Evolutionary conservation across 2,797 vertebrate genomes (phyloP), one percentile per base, ranked within the genome.

Genomic region (Cynopterus sphinx): DNA sequence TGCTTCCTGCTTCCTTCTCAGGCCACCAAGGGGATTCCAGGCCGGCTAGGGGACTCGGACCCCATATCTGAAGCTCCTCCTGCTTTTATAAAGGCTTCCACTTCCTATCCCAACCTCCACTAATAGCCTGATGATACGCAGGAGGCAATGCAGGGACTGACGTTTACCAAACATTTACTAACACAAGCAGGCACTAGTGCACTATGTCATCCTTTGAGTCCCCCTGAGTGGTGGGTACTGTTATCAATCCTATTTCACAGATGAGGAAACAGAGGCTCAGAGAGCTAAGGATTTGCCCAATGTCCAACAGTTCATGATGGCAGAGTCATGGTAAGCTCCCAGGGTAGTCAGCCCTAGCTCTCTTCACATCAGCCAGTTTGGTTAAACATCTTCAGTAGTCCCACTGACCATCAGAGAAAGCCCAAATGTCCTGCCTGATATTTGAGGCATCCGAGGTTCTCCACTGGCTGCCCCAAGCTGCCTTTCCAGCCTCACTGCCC

Each of bases 21-120:
- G 43, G 63, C 31, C 82, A 91, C 87, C 5, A 41, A 33, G 13
- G 59, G 16, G 49, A 65, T 57, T 61, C 53, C 19, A 82, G 73
- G 41, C 33, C 26, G 13, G 53, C n/a, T 55, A 68, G n/a, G 36
- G 6, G 51, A 75, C n/a, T 70, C 2, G 9, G 26, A 15, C 39
- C 19, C 59, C 26, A 6, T 43, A 39, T 46, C 75, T 88, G 3
- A 6, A 43, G 77, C 11, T 49, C 36, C 39, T 83, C 24, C 19
- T 57, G 82, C 83, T 90, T 91, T 90, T n/a, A 49, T 8, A 79
- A 65, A 57, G 53, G 3, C 55, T 67, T 94, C 26, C 46, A 65
- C 82, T 88, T 51, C 2, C 74, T 67, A 19, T 26, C n/a, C 33
- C 19, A 43, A 26, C 24, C 67, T 78, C 33, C 81, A 71, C 4